phyloP scores from a whole-genome alignment of 2,113 vertebrate genomes.

The Pygoscelis adeliae region DNA sequence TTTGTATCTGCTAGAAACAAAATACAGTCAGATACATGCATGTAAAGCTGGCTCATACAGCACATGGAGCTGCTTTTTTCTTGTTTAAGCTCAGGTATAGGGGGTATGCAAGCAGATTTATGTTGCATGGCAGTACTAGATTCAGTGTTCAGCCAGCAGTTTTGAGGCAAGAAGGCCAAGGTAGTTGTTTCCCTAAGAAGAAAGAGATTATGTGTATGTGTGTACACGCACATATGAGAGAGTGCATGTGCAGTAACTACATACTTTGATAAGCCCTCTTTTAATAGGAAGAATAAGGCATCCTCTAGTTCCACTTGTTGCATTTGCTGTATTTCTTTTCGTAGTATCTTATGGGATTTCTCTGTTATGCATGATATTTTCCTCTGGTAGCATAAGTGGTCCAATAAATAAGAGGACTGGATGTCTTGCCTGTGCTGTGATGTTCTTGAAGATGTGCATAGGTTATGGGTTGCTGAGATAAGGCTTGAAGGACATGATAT shows the following conservation, averaged over 20 bases:
- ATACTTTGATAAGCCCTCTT: background rate
- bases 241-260: background rate
- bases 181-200: background rate
- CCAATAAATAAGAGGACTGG: background rate
- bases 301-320: background rate
- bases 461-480: background rate
- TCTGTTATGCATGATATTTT: background rate
- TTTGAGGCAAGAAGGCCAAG: background rate
- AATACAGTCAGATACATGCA: background rate
- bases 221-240: background rate
- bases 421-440: background rate
- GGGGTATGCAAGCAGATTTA: background rate
- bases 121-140: background rate
- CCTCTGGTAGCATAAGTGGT: fast-evolving
- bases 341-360: background rate
- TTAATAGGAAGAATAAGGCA: background rate
- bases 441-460: background rate
- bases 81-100: background rate
- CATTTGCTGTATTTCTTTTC: background rate
- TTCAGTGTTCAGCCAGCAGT: background rate
- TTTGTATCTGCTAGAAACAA: background rate
- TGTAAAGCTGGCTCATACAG: background rate
- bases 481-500: background rate
- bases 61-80: background rate
- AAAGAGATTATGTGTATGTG: background rate